Percentiles rank a stretch among this genome's conserved stretches.
Evolutionary conservation across 2,113 vertebrate genomes (phyloP).

Genomic region (Nannospalax galili): DNA sequence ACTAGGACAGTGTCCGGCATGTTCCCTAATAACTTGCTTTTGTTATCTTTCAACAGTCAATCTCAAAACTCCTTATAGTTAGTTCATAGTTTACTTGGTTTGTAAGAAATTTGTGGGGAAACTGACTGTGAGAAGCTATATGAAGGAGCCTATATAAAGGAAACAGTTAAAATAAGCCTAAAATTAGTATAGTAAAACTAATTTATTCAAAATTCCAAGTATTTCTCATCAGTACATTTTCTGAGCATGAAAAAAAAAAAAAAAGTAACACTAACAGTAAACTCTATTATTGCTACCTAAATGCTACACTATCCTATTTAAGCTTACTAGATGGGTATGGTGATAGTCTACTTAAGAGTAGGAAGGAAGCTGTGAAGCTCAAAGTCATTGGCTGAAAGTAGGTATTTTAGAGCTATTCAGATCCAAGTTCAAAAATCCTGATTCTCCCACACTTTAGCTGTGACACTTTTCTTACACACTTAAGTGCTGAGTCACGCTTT

Average conservation of each 20-base stretch:
- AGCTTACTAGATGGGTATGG: neutral
- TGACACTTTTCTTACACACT: neutral
- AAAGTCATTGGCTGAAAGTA: neutral
- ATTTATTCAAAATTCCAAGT: constrained; percentile 35
- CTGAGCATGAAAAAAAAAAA: constrained; percentile 25
- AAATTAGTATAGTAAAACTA: constrained; percentile 44
- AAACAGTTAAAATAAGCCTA: constrained; percentile 48
- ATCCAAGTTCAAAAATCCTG: neutral
- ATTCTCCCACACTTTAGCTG: neutral
- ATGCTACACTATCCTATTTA: neutral
- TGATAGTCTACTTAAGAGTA: neutral
- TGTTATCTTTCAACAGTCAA: constrained; percentile 15
- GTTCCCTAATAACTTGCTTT: neutral
- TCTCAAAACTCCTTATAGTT: constrained; percentile 7
- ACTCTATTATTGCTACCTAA: neutral
- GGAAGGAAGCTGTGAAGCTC: neutral
- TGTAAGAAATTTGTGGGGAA: neutral
- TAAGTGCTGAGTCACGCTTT: neutral
- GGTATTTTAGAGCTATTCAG: neutral
- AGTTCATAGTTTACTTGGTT: constrained; percentile 17
- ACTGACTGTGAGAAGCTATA: neutral
- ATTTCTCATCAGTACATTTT: constrained; percentile 38
- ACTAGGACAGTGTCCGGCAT: neutral
- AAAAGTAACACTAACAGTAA: constrained; percentile 3
- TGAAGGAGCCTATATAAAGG: constrained; percentile 20